Conservation (phyloP, 2,797 vertebrate genomes). For the Acipenser transmontanus region DNA sequence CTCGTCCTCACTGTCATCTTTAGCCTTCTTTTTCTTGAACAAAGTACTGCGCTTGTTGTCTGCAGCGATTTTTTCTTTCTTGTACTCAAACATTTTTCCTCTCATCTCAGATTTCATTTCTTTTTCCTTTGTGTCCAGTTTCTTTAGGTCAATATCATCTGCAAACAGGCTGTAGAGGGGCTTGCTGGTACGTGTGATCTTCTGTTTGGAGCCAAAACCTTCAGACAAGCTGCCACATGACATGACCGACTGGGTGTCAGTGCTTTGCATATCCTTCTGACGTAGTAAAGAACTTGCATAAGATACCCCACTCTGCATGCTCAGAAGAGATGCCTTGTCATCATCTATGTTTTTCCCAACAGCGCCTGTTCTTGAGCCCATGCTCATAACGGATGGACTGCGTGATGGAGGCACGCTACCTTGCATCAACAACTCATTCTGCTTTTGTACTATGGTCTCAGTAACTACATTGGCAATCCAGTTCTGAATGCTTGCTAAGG, state of each 20-base stretch:
- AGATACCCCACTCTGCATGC: slow-evolving; percentile 59
- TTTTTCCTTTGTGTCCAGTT: slow-evolving; percentile 76
- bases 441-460: slow-evolving; percentile 89
- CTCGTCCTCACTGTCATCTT: slow-evolving; percentile 57
- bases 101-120: slow-evolving; percentile 80
- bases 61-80: slow-evolving; percentile 80
- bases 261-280: slow-evolving; percentile 28
- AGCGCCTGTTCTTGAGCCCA: slow-evolving; percentile 38
- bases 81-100: slow-evolving; percentile 78
- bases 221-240: slow-evolving; percentile 26
- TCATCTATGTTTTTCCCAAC: slow-evolving; percentile 50
- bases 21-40: slow-evolving; percentile 86
- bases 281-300: slow-evolving; percentile 39
- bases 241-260: slow-evolving; percentile 55
- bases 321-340: slow-evolving; percentile 65
- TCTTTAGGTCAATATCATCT: slow-evolving; percentile 78
- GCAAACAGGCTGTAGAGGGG: slow-evolving; percentile 86
- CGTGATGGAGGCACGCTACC: slow-evolving; percentile 52
- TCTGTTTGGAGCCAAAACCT: slow-evolving; percentile 41
- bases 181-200: slow-evolving; percentile 76
- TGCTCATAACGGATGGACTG: slow-evolving; percentile 55
- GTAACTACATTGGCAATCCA: slow-evolving; percentile 89
- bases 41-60: slow-evolving; percentile 87
- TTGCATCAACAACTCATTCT: slow-evolving; percentile 71
- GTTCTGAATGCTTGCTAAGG: slow-evolving; percentile 84